Percentiles rank a stretch among this genome's conserved stretches.
phyloP scores from a whole-genome alignment of 2,797 vertebrate species.

The Eidolon dupreanum region DNA sequence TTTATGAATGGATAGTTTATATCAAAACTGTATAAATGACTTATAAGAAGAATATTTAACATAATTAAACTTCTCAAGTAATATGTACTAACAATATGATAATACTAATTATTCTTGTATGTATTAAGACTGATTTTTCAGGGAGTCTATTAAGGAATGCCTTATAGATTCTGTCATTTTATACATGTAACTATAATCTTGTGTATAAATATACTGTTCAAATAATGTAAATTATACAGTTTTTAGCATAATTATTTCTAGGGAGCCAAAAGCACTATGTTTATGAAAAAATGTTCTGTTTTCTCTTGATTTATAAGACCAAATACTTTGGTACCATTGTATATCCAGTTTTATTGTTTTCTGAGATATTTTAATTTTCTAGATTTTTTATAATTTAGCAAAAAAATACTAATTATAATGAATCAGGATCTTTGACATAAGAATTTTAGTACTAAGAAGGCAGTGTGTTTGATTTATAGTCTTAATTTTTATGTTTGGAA shows the following conservation, averaged over 20 bases:
- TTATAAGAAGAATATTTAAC: conserved; percentile 37
- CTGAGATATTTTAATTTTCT: conserved; percentile 19
- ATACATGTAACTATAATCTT: conserved; percentile 10
- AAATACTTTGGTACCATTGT: neutral
- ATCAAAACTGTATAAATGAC: neutral
- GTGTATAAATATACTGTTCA: neutral
- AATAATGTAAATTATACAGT: neutral
- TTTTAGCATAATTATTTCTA: conserved; percentile 9
- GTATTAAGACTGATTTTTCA: conserved; percentile 19
- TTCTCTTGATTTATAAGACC: neutral
- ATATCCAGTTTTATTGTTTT: conserved; percentile 26
- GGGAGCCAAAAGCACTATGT: neutral
- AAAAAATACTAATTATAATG: conserved; percentile 29
- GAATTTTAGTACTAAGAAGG: conserved; percentile 16
- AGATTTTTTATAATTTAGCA: neutral
- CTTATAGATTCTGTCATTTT: conserved; percentile 6
- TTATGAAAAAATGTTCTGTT: neutral
- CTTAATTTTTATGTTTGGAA: conserved; percentile 44
- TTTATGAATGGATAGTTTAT: neutral
- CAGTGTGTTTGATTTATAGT: neutral
- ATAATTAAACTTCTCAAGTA: conserved; percentile 31
- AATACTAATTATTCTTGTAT: neutral
- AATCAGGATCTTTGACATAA: neutral
- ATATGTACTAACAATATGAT: neutral
- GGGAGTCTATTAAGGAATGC: neutral